Percentiles rank a stretch among this genome's conserved stretches.
Evolutionary conservation across 2,113 vertebrate species (phyloP).

Genomic region (Chascanopsetta lugubris): DNA sequence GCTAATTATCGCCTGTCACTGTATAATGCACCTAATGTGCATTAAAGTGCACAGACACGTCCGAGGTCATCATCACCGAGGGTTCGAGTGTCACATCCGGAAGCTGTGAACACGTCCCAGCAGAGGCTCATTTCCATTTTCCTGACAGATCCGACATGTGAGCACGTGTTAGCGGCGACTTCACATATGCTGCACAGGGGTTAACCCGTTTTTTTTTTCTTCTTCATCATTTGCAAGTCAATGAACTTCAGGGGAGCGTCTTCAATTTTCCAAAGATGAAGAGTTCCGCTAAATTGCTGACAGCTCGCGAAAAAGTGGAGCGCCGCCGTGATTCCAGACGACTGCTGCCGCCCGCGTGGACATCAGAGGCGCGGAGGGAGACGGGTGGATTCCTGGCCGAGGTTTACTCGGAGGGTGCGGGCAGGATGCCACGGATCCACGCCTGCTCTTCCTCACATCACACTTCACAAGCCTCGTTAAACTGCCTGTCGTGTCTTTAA

Average conservation of each 20-base stretch:
- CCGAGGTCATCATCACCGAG: slow-evolving; percentile 43
- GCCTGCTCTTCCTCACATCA: slow-evolving; percentile 21
- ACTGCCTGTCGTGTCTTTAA: slow-evolving; percentile 39
- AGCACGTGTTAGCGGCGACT: slow-evolving; percentile 29
- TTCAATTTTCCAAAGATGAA: slow-evolving; percentile 42
- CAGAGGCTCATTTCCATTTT: slow-evolving; percentile 51
- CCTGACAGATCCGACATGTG: slow-evolving; percentile 49
- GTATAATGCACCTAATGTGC: slow-evolving; percentile 44
- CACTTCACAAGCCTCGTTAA: slow-evolving; percentile 28
- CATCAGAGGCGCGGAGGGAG: background rate
- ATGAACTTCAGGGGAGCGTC: slow-evolving; percentile 35
- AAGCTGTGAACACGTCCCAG: slow-evolving; percentile 9
- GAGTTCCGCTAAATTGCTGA: slow-evolving; percentile 29
- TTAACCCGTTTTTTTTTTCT: background rate
- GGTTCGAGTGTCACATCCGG: background rate
- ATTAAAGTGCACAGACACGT: slow-evolving; percentile 20
- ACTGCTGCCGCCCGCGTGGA: slow-evolving; percentile 7
- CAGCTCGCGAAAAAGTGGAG: slow-evolving; percentile 4
- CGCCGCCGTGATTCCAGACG: background rate
- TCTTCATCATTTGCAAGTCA: slow-evolving; percentile 64
- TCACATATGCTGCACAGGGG: slow-evolving; percentile 36
- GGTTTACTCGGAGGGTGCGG: slow-evolving; percentile 12
- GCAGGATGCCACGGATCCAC: slow-evolving; percentile 37
- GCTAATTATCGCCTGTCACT: slow-evolving; percentile 56
- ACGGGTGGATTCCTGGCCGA: background rate